phyloP scores from a whole-genome alignment of 2,888 invertebrate genomes.

The Eristalis pertinax region DNA sequence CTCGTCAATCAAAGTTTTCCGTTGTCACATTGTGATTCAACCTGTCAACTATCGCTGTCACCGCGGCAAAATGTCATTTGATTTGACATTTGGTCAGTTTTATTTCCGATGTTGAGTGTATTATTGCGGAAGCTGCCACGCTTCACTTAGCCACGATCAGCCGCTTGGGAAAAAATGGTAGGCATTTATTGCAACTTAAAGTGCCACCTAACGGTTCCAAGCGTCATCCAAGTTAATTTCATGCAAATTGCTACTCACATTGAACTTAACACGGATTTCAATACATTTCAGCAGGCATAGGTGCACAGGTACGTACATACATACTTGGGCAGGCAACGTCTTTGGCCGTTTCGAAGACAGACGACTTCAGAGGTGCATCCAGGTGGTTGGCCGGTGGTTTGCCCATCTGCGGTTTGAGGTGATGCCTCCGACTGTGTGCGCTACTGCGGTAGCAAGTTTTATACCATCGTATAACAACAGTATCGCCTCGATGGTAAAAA shows the following conservation, averaged over 20 bases:
- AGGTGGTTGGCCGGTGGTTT: slow-evolving; percentile 12
- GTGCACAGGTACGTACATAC: background rate
- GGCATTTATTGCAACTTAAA: slow-evolving; percentile 39
- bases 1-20: background rate
- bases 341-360: background rate
- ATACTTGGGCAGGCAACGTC: background rate
- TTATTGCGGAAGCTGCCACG: background rate
- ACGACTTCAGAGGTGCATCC: slow-evolving; percentile 8
- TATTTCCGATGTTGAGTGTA: background rate
- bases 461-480: slow-evolving; percentile 61
- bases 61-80: background rate
- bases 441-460: slow-evolving; percentile 59
- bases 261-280: slow-evolving; percentile 59
- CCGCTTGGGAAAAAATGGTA: slow-evolving; percentile 23
- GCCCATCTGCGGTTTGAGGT: slow-evolving; percentile 27
- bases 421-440: slow-evolving; percentile 32
- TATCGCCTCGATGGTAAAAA: slow-evolving; percentile 57
- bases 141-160: background rate
- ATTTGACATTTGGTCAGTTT: background rate
- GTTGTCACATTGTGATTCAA: background rate
- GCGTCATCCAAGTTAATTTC: slow-evolving; percentile 58
- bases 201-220: slow-evolving; percentile 47
- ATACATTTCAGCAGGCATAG: slow-evolving; percentile 26
- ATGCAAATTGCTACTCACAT: slow-evolving; percentile 60
- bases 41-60: background rate